Conservation (phyloP, 2,113 vertebrate species). For the cattle (Bos taurus) region ARS-UCD2.0 NC_037357.1:75028501-75029000, state of each 20-base stretch:
- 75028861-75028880: background rate
- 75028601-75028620: background rate
- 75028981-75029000: background rate
- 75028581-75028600: background rate
- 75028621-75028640: background rate
- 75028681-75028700: background rate
- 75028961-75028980: background rate
- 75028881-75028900: background rate
- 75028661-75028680: background rate
- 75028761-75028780: background rate
- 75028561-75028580: background rate
- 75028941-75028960: background rate
- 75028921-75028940: background rate
- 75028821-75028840: background rate
- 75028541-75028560: background rate
- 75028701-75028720: background rate
- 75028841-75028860: background rate
- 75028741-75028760: background rate
- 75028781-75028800: background rate
- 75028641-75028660: background rate
- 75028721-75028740: background rate
- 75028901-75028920: background rate
- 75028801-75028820: background rate
- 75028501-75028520: background rate
- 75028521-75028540: background rate